Base-by-base conservation (phyloP, 2,888 invertebrate species). In the Lysandra bellargus region DNA sequence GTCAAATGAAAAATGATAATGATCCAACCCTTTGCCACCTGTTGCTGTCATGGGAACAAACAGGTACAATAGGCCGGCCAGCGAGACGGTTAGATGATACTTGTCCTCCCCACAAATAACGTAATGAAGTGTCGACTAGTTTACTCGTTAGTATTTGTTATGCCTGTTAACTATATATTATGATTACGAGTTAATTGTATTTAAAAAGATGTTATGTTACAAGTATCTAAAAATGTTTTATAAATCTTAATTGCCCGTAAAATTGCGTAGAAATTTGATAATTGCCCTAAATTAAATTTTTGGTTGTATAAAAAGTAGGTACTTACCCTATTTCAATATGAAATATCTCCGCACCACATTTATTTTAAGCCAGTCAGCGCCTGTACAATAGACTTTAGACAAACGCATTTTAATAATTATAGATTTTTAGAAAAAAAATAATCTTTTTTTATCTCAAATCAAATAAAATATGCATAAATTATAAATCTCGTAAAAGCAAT, bases 41-140 rank as follows among this genome's bases (percentile, higher is more conserved):
- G 82, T 82, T 80, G 77, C 69, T 76, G 82, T 84, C 83, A 84
- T 83, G 84, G 84, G 84, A 83, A 82, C 81, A 79, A 60, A 49
- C 76, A 80, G 57, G 78, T 40, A 81, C 81, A 81, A 81, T 79
- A 49, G 75, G 33, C 49, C 69, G 69, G 69, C 17, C 23, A 60
- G 74, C 44, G 76, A 75, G 14, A 74, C 74, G 74, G 79, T 79
- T 74, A 79, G 60, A 78, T 73, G 73, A 60, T 74, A 44, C 53
- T 79, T 76, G 33, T 75, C 44, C 23, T 37, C 30, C 49, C 33
- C 64, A 61, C 76, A 74, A 57, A 64, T 33, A 14, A 12, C 40
- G 40, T 17, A 61, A 78, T 78, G 57, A 49, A 76, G 33, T 53
- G 30, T 76, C 12, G 2, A 53, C 64, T 69, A 69, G 23, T 64